Conservation (phyloP, 2,113 vertebrate genomes). For the Marmota flaviventris region DNA sequence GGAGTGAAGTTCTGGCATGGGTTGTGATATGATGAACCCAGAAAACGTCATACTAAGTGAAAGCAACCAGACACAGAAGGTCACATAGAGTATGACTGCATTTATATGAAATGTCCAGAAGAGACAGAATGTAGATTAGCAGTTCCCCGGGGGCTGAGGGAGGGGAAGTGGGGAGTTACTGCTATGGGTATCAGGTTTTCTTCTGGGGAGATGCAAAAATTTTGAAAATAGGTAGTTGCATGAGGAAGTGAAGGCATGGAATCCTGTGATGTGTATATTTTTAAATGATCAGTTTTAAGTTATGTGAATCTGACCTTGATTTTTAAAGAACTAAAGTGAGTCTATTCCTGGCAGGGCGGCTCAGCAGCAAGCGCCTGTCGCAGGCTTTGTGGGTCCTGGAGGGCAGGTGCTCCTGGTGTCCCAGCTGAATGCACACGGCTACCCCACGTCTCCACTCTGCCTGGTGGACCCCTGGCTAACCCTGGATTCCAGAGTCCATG, state of each 20-base stretch:
- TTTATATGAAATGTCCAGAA: too few species aligned
- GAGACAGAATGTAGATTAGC: too few species aligned
- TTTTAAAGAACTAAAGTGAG: neutral
- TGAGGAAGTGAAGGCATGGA: too few species aligned
- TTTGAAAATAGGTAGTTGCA: neutral
- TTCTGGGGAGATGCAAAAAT: neutral
- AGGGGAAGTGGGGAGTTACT: too few species aligned
- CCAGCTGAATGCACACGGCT: fast-evolving
- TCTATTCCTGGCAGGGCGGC: neutral
- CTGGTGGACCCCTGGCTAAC: neutral
- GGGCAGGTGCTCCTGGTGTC: neutral
- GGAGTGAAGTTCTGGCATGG: neutral
- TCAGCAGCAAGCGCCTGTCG: neutral
- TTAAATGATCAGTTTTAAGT: neutral
- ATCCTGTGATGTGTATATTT: neutral
- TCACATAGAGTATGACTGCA: too few species aligned
- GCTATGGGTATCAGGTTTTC: neutral
- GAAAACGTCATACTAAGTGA: neutral
- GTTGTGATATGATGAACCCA: too few species aligned
- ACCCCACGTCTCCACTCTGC: neutral
- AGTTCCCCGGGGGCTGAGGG: neutral
- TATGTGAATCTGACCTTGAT: too few species aligned
- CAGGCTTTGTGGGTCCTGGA: fast-evolving
- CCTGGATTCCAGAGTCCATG: neutral
- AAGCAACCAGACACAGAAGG: too few species aligned